Evolutionary conservation across 2,113 vertebrate species (phyloP).

Genomic region (Indri indri): DNA sequence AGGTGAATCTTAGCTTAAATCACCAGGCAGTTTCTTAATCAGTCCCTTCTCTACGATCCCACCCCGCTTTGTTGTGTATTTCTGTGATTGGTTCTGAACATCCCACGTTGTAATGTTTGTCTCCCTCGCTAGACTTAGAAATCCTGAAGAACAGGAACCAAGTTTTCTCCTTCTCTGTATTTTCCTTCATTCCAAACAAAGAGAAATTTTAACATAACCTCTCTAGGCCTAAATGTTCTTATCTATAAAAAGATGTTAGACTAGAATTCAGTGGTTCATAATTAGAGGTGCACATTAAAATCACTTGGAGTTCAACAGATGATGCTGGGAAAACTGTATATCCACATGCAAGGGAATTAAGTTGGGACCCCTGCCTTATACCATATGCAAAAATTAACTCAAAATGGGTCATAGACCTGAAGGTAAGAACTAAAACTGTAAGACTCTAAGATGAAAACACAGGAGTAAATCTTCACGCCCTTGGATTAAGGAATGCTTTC

Average conservation of each 20-base stretch:
- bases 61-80: neutral
- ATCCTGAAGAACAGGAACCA: neutral
- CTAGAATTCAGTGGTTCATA: neutral
- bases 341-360: neutral
- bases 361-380: neutral
- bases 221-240: neutral
- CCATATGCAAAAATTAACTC: neutral
- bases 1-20: neutral
- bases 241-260: neutral
- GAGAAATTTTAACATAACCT: neutral
- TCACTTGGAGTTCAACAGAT: neutral
- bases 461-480: neutral
- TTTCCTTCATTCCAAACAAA: neutral
- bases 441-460: neutral
- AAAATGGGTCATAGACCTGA: neutral
- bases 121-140: neutral
- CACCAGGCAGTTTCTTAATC: neutral
- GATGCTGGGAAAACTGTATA: neutral
- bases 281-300: neutral
- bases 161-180: neutral
- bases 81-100: neutral
- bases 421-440: neutral
- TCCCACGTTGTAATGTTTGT: neutral
- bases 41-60: neutral
- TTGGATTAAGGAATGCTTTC: neutral